phyloP scores from a whole-genome alignment of 1,140 invertebrate genomes.

The Oncopeltus fasciatus region DNA sequence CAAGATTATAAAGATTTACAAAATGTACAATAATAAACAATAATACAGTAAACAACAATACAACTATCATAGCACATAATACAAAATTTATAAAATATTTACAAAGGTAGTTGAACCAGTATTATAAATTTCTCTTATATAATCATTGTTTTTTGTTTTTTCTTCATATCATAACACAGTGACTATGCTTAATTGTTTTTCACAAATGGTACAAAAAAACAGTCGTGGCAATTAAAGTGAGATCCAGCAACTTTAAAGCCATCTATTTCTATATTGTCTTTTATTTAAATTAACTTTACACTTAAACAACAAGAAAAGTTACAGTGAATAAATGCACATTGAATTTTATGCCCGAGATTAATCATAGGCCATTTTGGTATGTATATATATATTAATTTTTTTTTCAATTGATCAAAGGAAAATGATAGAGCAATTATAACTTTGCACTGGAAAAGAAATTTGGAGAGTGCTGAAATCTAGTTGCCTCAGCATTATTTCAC shows the following conservation, averaged over 20 bases:
- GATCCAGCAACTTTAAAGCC: neutral
- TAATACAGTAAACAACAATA: neutral
- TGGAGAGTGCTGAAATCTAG: too few species aligned
- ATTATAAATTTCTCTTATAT: neutral
- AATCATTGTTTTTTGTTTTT: neutral
- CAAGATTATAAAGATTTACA: constrained; percentile 9
- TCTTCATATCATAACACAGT: neutral
- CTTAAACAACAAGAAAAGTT: too few species aligned
- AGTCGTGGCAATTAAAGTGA: constrained; percentile 3
- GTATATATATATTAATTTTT: too few species aligned
- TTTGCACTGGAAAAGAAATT: too few species aligned
- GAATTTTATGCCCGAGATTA: too few species aligned
- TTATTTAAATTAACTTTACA: too few species aligned
- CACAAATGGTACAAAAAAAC: neutral
- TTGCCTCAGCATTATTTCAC: too few species aligned
- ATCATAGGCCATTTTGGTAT: too few species aligned
- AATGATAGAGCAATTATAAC: too few species aligned
- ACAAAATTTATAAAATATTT: constrained; percentile 9
- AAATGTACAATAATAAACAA: constrained; percentile 10
- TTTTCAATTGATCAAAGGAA: too few species aligned
- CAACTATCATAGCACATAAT: constrained; percentile 9
- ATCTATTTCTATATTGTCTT: neutral
- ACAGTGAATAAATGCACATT: too few species aligned
- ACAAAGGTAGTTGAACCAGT: too few species aligned
- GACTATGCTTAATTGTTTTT: neutral